Evolutionary conservation across 2,888 invertebrate species (phyloP), one percentile per base, ranked within the genome.

Genomic region (Dicyrtoma fusca): DNA sequence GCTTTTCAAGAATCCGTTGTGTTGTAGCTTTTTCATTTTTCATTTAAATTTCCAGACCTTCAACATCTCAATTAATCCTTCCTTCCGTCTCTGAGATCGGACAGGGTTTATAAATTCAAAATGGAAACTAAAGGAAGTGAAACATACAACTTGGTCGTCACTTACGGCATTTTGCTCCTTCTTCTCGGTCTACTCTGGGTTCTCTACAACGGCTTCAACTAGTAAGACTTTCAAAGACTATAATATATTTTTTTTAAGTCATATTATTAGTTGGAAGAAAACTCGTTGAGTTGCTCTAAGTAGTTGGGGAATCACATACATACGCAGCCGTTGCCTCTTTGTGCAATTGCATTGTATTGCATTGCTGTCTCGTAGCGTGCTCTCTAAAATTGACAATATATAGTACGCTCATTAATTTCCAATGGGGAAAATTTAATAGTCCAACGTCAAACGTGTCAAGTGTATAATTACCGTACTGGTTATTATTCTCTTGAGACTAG

Each of bases 111-210:
- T n/a, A 45, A 21, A 10, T 47, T 10, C 19, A 57, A 21, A 69
- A 74, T 75, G 73, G 75, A 75, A 26, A 66, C 71, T 10, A 75
- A 75, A 63, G 61, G 71, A 13, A 61, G 69, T 19, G 75, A 75
- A 64, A 75, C 75, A 1, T 75, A 74, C 59, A 75, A 75, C 51
- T 68, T 75, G 49, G 66, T 75, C 44, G 74, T 74, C 5, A 75
- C 75, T 13, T 75, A 75, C 51, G 75, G 75, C 25, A 75, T 75
- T 57, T 63, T 75, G 17, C 55, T 75, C n/a, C 65, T 75, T 17
- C 73, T 75, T 13, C 63, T 75, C 11, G 69, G 64, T 11, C 55
- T 75, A 23, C 69, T 75, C 26, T 75, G 75, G 75, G 34, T 69
- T 11, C 47, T 75, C 19, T 75, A 75, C 71, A 73, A 59, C 45